Conservation (phyloP, 2,888 invertebrate genomes). For the Plemyria rubiginata region DNA sequence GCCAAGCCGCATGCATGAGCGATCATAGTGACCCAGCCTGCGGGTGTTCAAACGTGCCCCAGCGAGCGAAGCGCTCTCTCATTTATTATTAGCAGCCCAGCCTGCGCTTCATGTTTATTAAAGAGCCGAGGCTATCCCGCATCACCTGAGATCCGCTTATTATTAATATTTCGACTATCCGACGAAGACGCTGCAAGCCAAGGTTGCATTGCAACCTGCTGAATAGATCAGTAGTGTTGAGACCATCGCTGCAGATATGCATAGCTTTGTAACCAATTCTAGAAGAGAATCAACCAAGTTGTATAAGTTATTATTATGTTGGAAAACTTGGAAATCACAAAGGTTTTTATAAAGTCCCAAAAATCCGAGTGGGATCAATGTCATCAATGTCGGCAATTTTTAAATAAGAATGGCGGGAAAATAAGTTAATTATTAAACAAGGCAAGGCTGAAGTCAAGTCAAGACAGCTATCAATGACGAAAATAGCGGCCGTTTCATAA, state of each 20-base stretch:
- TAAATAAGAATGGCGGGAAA: not conserved
- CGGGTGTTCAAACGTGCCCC: slow-evolving; percentile 26
- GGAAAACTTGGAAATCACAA: too few species aligned
- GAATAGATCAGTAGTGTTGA: not conserved
- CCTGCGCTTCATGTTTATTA: slow-evolving; percentile 44
- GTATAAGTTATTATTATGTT: too few species aligned
- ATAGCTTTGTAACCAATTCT: not conserved
- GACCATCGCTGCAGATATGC: not conserved
- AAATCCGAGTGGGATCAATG: too few species aligned
- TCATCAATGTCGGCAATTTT: not conserved
- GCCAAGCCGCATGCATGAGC: slow-evolving; percentile 16
- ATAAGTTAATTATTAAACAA: too few species aligned
- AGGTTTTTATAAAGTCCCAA: too few species aligned
- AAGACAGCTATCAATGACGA: too few species aligned
- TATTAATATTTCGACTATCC: slow-evolving; percentile 30
- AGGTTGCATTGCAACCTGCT: slow-evolving; percentile 11
- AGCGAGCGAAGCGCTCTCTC: slow-evolving; percentile 23
- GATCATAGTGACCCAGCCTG: slow-evolving; percentile 13
- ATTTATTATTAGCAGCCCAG: slow-evolving; percentile 37
- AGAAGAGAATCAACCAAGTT: too few species aligned
- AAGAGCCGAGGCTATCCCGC: slow-evolving; percentile 38
- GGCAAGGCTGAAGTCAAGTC: too few species aligned
- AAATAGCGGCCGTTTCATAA: not conserved
- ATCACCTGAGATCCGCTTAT: slow-evolving; percentile 39
- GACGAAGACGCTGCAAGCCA: slow-evolving; percentile 3